phyloP scores from a whole-genome alignment of 2,113 vertebrate genomes.

The Plectropomus leopardus region DNA sequence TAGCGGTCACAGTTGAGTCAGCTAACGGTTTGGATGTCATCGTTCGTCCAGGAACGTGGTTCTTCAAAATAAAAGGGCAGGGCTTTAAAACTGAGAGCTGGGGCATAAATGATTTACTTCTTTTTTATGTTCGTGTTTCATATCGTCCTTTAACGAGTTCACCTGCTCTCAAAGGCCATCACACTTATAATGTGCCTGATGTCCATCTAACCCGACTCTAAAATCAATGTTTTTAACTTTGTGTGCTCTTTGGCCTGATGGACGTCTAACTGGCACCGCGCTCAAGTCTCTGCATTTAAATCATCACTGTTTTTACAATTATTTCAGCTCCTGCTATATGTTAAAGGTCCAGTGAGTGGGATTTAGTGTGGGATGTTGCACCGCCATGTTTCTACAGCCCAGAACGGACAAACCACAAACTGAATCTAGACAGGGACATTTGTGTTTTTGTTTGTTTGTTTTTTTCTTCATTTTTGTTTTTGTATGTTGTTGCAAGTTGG shows the following conservation, averaged over 20 bases:
- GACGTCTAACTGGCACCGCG: neutral
- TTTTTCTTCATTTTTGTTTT: too few relatives aligned
- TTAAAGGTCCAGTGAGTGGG: too few relatives aligned
- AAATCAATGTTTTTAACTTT: neutral
- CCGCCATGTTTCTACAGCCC: too few relatives aligned
- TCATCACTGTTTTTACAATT: neutral
- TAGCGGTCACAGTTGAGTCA: slow-evolving; percentile 39
- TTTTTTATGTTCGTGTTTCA: slow-evolving; percentile 3
- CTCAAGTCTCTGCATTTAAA: neutral
- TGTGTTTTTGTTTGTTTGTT: too few relatives aligned
- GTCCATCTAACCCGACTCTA: neutral
- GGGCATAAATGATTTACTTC: neutral
- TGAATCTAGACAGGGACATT: too few relatives aligned
- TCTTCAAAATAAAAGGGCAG: slow-evolving; percentile 37
- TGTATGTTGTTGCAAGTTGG: too few relatives aligned
- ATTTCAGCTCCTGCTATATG: neutral
- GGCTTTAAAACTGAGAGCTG: neutral
- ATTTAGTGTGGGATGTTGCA: too few relatives aligned
- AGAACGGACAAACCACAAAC: too few relatives aligned
- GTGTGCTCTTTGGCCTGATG: neutral
- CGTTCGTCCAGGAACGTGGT: slow-evolving; percentile 8
- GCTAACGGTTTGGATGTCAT: slow-evolving; percentile 24
- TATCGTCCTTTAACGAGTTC: slow-evolving; percentile 24
- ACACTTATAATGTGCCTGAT: neutral
- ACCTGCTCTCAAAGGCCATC: slow-evolving; percentile 7